phyloP scores from a whole-genome alignment of 1,140 invertebrate species.

The Drosophila repleta region DNA sequence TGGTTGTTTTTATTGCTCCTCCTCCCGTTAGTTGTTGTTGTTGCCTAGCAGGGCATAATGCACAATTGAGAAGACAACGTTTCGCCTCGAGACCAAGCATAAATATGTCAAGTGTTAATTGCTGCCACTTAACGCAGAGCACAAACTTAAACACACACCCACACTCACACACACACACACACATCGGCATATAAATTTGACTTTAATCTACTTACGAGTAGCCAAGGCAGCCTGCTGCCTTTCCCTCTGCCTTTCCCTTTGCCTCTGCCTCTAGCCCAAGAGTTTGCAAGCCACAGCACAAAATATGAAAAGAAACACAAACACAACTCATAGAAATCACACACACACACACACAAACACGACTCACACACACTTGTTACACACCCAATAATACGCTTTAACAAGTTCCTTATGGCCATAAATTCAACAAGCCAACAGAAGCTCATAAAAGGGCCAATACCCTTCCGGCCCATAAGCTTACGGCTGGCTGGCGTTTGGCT shows the following conservation, averaged over 20 bases:
- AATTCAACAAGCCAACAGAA: conserved; percentile 82
- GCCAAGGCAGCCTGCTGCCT: conserved; percentile 36
- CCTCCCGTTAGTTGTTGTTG: conserved; percentile 28
- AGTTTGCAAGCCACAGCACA: conserved; percentile 57
- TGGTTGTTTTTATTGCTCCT: conserved; percentile 14
- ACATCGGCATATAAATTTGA: conserved; percentile 71
- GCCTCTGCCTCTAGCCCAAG: conserved; percentile 8
- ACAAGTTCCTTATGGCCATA: conserved; percentile 81
- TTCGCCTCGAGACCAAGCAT: conserved; percentile 67
- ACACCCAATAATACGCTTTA: conserved; percentile 81
- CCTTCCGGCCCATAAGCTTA: conserved; percentile 7
- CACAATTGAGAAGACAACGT: conserved; percentile 30
- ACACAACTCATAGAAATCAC: conserved; percentile 29
- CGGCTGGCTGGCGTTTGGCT: neutral
- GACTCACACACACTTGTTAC: conserved; percentile 65
- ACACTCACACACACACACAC: conserved; percentile 27
- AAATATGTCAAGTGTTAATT: conserved; percentile 83
- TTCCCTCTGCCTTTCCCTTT: too few relatives aligned
- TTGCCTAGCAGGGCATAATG: conserved; percentile 48
- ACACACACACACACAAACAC: conserved; percentile 21
- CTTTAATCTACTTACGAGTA: conserved; percentile 76
- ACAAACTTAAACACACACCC: conserved; percentile 68
- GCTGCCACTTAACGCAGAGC: conserved; percentile 78
- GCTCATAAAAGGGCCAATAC: conserved; percentile 76
- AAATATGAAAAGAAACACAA: conserved; percentile 54